phyloP scores from a whole-genome alignment of 2,113 vertebrate genomes.

The Festucalex cinctus region DNA sequence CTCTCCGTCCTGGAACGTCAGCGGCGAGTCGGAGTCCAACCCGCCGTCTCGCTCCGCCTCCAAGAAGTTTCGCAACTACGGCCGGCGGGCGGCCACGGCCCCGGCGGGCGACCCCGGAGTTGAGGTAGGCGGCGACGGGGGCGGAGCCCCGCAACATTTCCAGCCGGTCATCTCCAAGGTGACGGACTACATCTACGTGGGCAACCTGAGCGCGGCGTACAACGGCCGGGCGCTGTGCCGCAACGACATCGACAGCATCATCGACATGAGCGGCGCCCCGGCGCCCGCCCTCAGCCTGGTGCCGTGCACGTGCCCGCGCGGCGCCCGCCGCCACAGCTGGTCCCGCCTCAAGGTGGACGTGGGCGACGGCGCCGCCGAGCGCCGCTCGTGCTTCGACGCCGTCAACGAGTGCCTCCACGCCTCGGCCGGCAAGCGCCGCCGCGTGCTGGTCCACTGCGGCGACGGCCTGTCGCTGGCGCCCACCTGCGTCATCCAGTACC shows the following conservation, averaged over 20 bases:
- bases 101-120: conserved; percentile 41
- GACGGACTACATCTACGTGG: conserved; percentile 76
- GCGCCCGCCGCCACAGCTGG: conserved; percentile 74
- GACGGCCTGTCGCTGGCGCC: conserved; percentile 76
- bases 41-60: conserved; percentile 64
- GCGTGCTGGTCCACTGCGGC: conserved; percentile 77
- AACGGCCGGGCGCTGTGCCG: conserved; percentile 70
- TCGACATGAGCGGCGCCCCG: conserved; percentile 73
- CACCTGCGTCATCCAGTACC: conserved; percentile 74
- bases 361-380: conserved; percentile 66
- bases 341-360: conserved; percentile 77
- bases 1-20: conserved; percentile 66
- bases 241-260: conserved; percentile 77
- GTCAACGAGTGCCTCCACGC: conserved; percentile 79
- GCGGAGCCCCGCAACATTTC: conserved; percentile 47
- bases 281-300: too few species aligned
- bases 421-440: conserved; percentile 71
- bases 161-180: conserved; percentile 73
- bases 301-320: too few species aligned
- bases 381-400: conserved; percentile 73
- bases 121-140: conserved; percentile 24
- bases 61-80: conserved; percentile 70
- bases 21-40: conserved; percentile 72
- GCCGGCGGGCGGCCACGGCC: conserved; percentile 57
- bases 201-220: conserved; percentile 73